Evolutionary conservation across 2,888 invertebrate species (phyloP).

Genomic region (Chaitophorus viminalis): DNA sequence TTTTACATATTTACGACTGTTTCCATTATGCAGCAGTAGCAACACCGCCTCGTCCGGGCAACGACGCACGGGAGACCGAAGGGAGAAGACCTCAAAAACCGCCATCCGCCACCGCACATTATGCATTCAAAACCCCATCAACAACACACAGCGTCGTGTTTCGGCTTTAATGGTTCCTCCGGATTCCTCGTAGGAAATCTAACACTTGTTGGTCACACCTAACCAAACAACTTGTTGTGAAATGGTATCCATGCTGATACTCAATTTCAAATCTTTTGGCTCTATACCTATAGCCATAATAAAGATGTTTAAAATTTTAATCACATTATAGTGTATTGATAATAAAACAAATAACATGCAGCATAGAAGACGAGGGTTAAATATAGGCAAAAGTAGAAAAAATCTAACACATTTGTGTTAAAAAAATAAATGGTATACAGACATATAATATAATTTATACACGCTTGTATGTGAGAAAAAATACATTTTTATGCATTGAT

Average conservation of each 20-base stretch:
- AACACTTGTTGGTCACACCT: constrained; percentile 62
- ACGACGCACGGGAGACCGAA: not conserved
- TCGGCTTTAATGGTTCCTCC: constrained; percentile 58
- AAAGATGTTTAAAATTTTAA: constrained; percentile 17
- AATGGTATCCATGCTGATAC: constrained; percentile 31
- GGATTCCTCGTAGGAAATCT: constrained; percentile 46
- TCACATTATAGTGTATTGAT: not conserved
- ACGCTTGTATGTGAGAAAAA: too few relatives aligned
- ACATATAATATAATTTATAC: not conserved
- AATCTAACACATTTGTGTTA: constrained; percentile 14
- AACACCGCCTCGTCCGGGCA: not conserved
- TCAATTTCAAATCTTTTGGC: not conserved
- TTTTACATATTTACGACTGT: constrained; percentile 62
- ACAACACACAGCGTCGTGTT: constrained; percentile 56
- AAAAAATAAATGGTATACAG: not conserved
- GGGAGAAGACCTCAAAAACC: constrained; percentile 59
- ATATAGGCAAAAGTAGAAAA: not conserved
- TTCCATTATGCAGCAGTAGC: constrained; percentile 60
- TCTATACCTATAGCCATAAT: not conserved
- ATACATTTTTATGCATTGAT: too few relatives aligned
- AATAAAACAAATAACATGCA: not conserved
- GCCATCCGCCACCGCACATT: constrained; percentile 57
- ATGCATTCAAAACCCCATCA: constrained; percentile 60
- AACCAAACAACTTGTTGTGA: constrained; percentile 51
- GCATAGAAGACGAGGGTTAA: too few relatives aligned